These are phyloP conservation scores for Bothrops jararaca DNA, from an alignment of 2,113 vertebrate species.

Conservation along the genomic window DNA sequence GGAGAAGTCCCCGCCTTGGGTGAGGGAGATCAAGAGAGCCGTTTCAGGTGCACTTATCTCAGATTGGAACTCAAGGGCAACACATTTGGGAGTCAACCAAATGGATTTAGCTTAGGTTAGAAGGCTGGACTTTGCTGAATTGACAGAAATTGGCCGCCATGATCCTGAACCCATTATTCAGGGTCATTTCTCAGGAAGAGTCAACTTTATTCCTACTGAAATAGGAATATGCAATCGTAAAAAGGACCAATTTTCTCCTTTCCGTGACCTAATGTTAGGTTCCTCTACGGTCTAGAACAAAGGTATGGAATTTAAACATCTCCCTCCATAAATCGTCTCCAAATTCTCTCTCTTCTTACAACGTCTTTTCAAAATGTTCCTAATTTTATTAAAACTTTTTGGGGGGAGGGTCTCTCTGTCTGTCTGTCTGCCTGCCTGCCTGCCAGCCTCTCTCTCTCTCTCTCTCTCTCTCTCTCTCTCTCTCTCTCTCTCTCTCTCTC, in stretches of 20 bases:
- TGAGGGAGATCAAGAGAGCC: not conserved
- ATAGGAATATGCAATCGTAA: too few relatives aligned
- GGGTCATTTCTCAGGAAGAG: not conserved
- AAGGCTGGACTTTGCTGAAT: not conserved
- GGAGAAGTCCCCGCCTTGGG: not conserved
- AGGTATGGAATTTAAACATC: not conserved
- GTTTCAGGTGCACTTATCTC: not conserved
- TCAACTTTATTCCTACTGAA: not conserved
- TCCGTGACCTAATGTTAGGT: not conserved
- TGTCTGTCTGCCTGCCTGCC: too few relatives aligned
- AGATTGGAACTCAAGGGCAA: not conserved
- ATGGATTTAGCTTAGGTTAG: too few relatives aligned
- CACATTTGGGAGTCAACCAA: not conserved
- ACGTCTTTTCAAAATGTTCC: not conserved
- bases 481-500: too few relatives aligned
- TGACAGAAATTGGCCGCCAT: not conserved
- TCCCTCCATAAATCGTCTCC: not conserved
- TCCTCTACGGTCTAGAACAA: not conserved
- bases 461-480: too few relatives aligned
- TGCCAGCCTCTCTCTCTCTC: too few relatives aligned
- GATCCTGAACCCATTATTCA: not conserved
- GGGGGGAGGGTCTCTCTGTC: not conserved
- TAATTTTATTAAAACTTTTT: not conserved
- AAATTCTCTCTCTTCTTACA: not conserved
- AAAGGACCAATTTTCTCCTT: not conserved